Evolutionary conservation across 2,888 invertebrate species (phyloP), one percentile per base, ranked within the genome.

Genomic region (Cryptosula pallasiana): DNA sequence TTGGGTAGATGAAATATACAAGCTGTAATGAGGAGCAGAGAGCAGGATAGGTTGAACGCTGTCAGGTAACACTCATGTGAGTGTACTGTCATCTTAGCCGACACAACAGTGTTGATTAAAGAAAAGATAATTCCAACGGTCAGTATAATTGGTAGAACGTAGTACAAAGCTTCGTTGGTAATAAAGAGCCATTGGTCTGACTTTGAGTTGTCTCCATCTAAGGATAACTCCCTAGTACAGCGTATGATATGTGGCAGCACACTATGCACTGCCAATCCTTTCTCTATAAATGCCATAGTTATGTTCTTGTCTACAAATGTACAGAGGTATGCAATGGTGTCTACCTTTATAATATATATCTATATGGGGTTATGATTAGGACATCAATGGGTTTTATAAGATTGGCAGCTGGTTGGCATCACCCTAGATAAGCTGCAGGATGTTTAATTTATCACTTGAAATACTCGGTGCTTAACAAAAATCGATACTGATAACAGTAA

Each of bases 41-140:
- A 73, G 69, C 78, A 77, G 25, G 79, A 76, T 32, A 79, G 69
- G 23, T 79, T 77, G 63, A 81, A 77, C 2, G 81, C 81, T n/a
- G 80, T 74, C 54, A 82, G 76, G 74, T 81, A 83, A 13, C 79
- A 80, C 75, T 83, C 81, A 73, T 81, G 75, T 1, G 81, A 81
- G 54, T 77, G 76, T 13, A 78, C 75, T 16, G 79, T 75, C 74
- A 81, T 81, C 54, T 77, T 76, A 34, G 77, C 75, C 34, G 82
- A 74, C n/a, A 81, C 79, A 23, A 79, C 73, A n/a, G 82, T 75
- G 73, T 80, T 81, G 70, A 81, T 75, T 45, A 83, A 57, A 71
- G 81, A 79, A 23, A 78, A 77, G 34, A 81, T 72, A 35, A 82
- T 72, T 16, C 81, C 80, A 70, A 80, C 78, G 3, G 73, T 72